Evolutionary conservation across 2,888 invertebrate genomes (phyloP).

Genomic region (Spodoptera littoralis): DNA sequence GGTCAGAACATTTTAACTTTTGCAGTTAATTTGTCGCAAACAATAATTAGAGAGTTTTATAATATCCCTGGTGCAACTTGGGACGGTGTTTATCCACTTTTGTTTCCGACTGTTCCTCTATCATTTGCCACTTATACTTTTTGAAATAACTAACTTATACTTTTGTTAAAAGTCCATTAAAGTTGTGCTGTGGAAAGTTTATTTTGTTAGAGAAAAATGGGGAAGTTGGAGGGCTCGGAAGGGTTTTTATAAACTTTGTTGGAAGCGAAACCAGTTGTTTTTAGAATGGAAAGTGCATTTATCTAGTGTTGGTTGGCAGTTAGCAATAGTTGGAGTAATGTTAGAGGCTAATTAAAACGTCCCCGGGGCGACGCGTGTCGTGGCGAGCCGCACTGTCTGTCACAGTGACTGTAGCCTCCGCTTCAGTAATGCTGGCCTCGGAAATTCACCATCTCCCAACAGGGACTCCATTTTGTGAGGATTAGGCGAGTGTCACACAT

Average conservation of each 20-base stretch:
- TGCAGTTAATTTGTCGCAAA: no score
- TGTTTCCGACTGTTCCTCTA: neutral
- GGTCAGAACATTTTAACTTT: no score
- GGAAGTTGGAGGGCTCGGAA: conserved; percentile 1
- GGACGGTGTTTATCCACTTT: no score
- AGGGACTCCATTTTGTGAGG: conserved; percentile 34
- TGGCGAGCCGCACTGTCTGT: conserved; percentile 58
- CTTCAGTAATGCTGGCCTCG: conserved; percentile 42
- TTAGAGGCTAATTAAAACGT: conserved; percentile 64
- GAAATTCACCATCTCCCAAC: conserved; percentile 35
- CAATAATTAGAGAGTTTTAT: no score
- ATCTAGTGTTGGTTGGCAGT: conserved; percentile 14
- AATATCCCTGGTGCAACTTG: no score
- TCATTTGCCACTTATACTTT: conserved; percentile 13
- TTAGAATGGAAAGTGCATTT: conserved; percentile 18
- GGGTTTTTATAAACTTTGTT: conserved; percentile 7
- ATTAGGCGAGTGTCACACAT: conserved; percentile 27
- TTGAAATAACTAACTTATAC: conserved; percentile 11
- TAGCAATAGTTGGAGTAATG: conserved; percentile 25
- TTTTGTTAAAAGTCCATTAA: conserved; percentile 18
- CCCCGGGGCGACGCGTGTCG: conserved; percentile 48
- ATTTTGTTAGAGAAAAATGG: conserved; percentile 17
- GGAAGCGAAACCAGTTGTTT: conserved; percentile 6
- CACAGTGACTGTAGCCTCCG: conserved; percentile 56
- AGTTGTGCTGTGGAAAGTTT: conserved; percentile 21